Evolutionary conservation across 1,140 invertebrate species (phyloP).

Genomic region (Heliothis subflexa): DNA sequence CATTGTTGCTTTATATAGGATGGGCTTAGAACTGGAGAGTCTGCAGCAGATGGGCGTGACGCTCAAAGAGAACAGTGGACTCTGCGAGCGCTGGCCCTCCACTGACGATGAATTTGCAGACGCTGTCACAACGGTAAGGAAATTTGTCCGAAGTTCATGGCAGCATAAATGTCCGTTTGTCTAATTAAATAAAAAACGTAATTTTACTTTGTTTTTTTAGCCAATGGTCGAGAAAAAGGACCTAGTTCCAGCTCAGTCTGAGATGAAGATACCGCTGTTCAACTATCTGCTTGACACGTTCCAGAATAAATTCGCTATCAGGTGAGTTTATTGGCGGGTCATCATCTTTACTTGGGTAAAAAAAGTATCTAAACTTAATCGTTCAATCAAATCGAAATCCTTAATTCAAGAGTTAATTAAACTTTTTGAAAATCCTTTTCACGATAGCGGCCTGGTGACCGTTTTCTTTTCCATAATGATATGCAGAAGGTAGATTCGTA

Average conservation of each 20-base stretch:
- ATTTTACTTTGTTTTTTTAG: constrained; percentile 55
- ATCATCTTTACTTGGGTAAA: no score
- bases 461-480: no score
- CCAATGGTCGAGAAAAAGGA: constrained; percentile 79
- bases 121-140: constrained; percentile 72
- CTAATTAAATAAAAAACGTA: no score
- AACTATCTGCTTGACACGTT: constrained; percentile 73
- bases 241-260: constrained; percentile 57
- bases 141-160: neutral
- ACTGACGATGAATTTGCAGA: constrained; percentile 77
- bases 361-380: no score
- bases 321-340: constrained; percentile 53
- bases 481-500: no score
- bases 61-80: constrained; percentile 57
- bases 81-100: constrained; percentile 64
- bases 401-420: no score
- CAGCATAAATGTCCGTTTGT: no score
- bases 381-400: no score
- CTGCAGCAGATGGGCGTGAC: constrained; percentile 66
- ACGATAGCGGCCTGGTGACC: no score
- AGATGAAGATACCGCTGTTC: constrained; percentile 69
- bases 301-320: constrained; percentile 67
- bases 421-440: no score
- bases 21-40: constrained; percentile 69
- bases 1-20: constrained; percentile 54